Evolutionary conservation across 2,113 vertebrate genomes (phyloP).

Genomic region (Grallaria varia): DNA sequence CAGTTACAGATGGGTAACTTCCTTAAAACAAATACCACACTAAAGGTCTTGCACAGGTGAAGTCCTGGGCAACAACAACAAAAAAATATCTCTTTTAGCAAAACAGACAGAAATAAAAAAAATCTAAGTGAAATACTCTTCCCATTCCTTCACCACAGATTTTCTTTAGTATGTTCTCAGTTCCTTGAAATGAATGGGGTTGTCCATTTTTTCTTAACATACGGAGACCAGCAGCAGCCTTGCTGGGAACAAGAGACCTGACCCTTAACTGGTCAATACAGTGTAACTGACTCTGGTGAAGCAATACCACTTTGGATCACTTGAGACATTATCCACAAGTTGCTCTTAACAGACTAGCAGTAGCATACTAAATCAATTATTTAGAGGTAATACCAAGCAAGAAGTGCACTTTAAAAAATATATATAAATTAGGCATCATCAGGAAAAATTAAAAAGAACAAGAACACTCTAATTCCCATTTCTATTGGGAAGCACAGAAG

Average conservation of each 20-base stretch:
- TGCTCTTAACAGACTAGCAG: neutral
- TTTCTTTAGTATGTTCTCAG: neutral
- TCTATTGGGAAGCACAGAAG: neutral
- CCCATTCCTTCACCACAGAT: neutral
- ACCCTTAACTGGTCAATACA: rapidly evolving
- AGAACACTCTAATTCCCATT: neutral
- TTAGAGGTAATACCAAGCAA: neutral
- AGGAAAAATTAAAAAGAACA: neutral
- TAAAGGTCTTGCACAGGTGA: neutral
- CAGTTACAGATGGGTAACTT: neutral
- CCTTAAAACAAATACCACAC: neutral
- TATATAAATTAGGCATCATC: neutral
- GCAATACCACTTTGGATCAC: neutral
- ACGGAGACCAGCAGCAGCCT: neutral
- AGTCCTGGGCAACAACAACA: neutral
- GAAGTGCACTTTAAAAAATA: neutral
- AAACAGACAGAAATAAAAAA: neutral
- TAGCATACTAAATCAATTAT: neutral
- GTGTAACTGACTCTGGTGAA: neutral
- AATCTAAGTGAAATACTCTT: neutral
- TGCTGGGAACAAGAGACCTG: neutral
- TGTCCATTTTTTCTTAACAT: neutral
- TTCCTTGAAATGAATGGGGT: neutral
- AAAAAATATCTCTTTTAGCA: neutral
- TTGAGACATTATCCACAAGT: neutral